Percentiles rank a stretch among this genome's conserved stretches.
Conservation (phyloP, 2,113 vertebrate species). For the Bungarus multicinctus region DNA sequence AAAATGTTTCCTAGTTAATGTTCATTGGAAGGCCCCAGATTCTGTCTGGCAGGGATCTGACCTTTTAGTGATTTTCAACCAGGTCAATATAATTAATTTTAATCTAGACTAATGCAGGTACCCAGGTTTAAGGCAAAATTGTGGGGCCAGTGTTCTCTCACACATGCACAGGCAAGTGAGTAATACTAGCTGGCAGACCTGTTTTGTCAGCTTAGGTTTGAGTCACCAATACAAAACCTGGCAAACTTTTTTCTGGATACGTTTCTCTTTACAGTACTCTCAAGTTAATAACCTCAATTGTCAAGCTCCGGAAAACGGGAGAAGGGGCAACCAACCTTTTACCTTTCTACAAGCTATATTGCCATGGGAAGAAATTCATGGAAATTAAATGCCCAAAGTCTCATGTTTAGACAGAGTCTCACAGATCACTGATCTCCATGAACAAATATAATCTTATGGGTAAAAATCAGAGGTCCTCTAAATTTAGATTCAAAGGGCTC, state of each 20-base stretch:
- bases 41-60: background rate
- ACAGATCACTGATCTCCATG: background rate
- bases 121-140: background rate
- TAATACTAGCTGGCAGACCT: background rate
- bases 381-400: background rate
- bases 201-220: constrained; percentile 2
- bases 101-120: background rate
- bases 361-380: background rate
- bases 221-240: background rate
- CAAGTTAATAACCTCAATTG: background rate
- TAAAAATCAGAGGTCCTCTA: background rate
- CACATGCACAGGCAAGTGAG: constrained; percentile 8
- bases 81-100: background rate
- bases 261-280: background rate
- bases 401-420: background rate
- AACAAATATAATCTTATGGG: background rate
- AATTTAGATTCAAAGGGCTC: background rate
- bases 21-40: background rate
- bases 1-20: background rate
- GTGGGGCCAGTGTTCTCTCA: background rate
- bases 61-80: background rate
- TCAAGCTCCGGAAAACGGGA: background rate
- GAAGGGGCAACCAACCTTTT: background rate
- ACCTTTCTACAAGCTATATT: background rate
- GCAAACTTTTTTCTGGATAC: constrained; percentile 2